Conservation (phyloP, 2,797 vertebrate species). For the Phoxinus dragarum region DNA sequence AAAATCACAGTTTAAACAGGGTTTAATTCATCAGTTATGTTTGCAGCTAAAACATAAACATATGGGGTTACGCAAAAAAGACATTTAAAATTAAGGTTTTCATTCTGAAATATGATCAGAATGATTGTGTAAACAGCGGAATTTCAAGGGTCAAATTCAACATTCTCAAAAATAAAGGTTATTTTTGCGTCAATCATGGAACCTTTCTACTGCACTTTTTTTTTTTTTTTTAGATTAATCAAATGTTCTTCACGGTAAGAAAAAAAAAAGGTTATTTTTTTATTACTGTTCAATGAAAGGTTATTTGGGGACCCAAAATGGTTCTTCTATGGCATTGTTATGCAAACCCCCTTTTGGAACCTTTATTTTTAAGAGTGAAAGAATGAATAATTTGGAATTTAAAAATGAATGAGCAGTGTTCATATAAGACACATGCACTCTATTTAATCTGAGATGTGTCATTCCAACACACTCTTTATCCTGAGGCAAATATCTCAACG, state of each 20-base stretch:
- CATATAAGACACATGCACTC: conserved; percentile 5
- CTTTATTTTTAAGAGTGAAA: neutral
- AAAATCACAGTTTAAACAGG: conserved; percentile 55
- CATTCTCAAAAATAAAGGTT: conserved; percentile 1
- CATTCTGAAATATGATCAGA: conserved; percentile 16
- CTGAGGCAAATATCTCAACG: conserved; percentile 45
- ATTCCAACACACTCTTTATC: conserved; percentile 48
- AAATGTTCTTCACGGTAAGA: neutral
- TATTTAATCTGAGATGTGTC: conserved; percentile 28
- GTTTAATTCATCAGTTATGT: conserved; percentile 47
- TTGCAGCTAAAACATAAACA: conserved; percentile 41
- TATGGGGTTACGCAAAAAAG: conserved; percentile 17
- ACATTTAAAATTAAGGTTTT: neutral
- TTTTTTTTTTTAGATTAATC: neutral
- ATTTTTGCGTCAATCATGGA: neutral
- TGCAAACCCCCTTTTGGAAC: neutral
- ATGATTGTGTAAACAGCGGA: conserved; percentile 26
- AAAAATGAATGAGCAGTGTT: conserved; percentile 11
- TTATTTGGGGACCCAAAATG: neutral
- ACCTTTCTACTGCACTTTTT: neutral
- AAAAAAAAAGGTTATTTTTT: neutral
- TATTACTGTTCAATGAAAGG: neutral
- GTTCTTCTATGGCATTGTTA: neutral
- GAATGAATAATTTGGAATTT: neutral
- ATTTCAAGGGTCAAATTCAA: conserved; percentile 27